These are phyloP conservation scores for Microtus richardsoni DNA, from an alignment of 2,113 vertebrate species.

Conservation along the genomic window DNA sequence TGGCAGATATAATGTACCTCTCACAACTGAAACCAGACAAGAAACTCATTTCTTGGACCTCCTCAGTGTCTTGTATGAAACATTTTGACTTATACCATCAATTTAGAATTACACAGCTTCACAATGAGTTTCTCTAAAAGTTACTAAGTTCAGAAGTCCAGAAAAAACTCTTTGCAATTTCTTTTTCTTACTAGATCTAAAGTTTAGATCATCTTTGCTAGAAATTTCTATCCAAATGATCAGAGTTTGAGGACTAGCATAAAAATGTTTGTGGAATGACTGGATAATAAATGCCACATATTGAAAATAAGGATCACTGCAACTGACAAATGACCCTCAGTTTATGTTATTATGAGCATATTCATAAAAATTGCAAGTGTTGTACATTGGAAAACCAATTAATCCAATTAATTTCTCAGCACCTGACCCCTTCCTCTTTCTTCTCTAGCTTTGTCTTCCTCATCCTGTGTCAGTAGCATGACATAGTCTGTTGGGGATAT, in stretches of 20 bases:
- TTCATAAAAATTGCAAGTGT: not conserved
- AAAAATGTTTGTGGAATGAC: not conserved
- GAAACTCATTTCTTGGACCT: conserved; percentile 75
- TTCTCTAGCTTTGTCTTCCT: not conserved
- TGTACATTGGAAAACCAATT: not conserved
- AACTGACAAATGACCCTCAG: not conserved
- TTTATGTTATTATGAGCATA: not conserved
- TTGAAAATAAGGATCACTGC: not conserved
- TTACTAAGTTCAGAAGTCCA: conserved; percentile 30
- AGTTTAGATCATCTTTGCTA: not conserved
- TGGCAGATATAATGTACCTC: conserved; percentile 79
- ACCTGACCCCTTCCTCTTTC: not conserved
- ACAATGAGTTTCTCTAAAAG: conserved; percentile 64
- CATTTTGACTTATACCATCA: conserved; percentile 72
- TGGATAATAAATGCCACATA: not conserved
- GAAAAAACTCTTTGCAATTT: conserved; percentile 42
- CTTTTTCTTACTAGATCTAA: conserved; percentile 48
- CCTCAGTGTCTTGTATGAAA: conserved; percentile 63
- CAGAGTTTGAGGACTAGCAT: not conserved
- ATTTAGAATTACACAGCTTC: conserved; percentile 73
- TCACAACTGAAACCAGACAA: conserved; percentile 81
- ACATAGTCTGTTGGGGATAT: not conserved
- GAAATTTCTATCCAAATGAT: not conserved
- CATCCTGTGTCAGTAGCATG: not conserved
- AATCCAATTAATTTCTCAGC: not conserved